Evolutionary conservation across 1,140 invertebrate species (phyloP).

Genomic region (Solenopsis invicta): DNA sequence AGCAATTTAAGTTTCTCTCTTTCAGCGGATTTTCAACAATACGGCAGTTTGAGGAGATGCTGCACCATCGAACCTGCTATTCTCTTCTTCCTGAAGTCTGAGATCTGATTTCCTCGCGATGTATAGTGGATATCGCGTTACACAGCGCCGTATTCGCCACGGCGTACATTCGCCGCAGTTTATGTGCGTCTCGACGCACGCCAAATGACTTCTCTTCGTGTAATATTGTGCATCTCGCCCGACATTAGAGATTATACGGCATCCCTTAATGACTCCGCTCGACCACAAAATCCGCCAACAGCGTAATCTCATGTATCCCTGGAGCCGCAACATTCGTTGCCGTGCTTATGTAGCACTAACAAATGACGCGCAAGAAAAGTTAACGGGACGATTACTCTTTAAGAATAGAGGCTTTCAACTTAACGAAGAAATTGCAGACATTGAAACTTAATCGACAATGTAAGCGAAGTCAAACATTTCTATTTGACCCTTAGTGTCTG

Average conservation of each 20-base stretch:
- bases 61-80: slow-evolving; percentile 67
- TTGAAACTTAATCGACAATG: not conserved
- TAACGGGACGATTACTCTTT: slow-evolving; percentile 21
- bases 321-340: not conserved
- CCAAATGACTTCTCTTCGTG: slow-evolving; percentile 40
- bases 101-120: slow-evolving; percentile 79
- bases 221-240: slow-evolving; percentile 60
- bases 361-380: slow-evolving; percentile 32
- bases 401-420: slow-evolving; percentile 6
- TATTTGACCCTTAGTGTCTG: not conserved
- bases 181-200: slow-evolving; percentile 49
- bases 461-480: slow-evolving; percentile 12
- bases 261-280: slow-evolving; percentile 42
- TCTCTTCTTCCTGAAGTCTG: slow-evolving; percentile 74
- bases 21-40: slow-evolving; percentile 64
- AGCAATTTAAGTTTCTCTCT: not conserved
- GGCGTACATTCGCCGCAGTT: slow-evolving; percentile 66
- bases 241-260: slow-evolving; percentile 47
- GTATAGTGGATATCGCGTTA: slow-evolving; percentile 72
- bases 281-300: slow-evolving; percentile 46
- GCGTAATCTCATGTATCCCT: slow-evolving; percentile 37
- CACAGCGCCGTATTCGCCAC: slow-evolving; percentile 70
- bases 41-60: slow-evolving; percentile 52
- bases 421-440: slow-evolving; percentile 22
- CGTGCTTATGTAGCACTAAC: not conserved